A percentile compares a stretch with the other conserved stretches of the same genome.
Evolutionary conservation across 2,797 vertebrate genomes (phyloP).

Genomic region (Bovichtus diacanthus): DNA sequence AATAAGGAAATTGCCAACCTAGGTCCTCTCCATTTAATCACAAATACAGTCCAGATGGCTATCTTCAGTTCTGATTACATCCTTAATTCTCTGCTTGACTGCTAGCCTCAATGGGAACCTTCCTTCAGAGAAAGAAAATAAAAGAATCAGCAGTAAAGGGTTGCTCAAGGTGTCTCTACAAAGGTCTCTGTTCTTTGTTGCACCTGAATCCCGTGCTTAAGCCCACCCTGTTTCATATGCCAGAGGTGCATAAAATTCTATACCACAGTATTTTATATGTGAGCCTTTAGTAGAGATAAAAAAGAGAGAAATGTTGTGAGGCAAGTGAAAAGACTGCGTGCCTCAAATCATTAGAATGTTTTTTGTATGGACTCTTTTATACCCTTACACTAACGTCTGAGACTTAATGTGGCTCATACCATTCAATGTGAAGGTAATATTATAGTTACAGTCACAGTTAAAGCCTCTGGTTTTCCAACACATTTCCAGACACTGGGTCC

Average conservation of each 20-base stretch:
- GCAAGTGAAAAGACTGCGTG: neutral
- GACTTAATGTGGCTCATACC: neutral
- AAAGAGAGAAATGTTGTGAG: neutral
- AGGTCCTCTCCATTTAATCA: conserved; percentile 74
- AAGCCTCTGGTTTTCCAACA: neutral
- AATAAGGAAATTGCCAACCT: conserved; percentile 74
- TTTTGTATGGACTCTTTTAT: neutral
- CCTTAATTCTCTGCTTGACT: conserved; percentile 73
- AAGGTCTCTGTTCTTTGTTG: conserved; percentile 24
- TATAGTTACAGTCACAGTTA: neutral
- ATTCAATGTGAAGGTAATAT: neutral
- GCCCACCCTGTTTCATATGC: conserved; percentile 7
- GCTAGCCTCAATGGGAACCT: conserved; percentile 59
- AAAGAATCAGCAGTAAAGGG: conserved; percentile 58
- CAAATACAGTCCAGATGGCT: conserved; percentile 75
- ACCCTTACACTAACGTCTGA: neutral
- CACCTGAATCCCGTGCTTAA: conserved; percentile 16
- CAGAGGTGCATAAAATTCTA: neutral
- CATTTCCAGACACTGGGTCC: neutral
- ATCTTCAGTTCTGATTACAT: conserved; percentile 72
- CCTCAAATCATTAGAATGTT: neutral
- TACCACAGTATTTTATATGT: neutral
- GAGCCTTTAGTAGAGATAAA: conserved; percentile 9
- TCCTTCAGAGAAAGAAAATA: conserved; percentile 47
- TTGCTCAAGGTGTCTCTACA: conserved; percentile 53